Base-by-base conservation (phyloP, 2,888 invertebrate genomes). In the Didymodactylos carnosus region DNA sequence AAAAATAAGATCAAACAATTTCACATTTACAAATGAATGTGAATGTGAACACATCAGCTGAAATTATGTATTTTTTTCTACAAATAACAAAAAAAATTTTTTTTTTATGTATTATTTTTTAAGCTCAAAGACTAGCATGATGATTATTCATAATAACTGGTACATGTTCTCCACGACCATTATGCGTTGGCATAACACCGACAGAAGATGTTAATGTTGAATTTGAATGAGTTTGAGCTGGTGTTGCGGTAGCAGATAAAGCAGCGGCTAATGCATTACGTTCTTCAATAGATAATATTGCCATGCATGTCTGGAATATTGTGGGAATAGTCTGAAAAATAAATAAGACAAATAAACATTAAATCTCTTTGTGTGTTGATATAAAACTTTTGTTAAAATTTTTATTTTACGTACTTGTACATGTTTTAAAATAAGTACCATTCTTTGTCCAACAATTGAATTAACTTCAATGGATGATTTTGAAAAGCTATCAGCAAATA, bases 401-500 rank as follows among this genome's bases (percentile, higher is more conserved):
- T 6, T 25, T 16, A 10, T 62, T 40, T 2, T 8, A 19, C 83
- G 81, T 80, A 90, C 90, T 87, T 92, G 91, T 80, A 94, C 88
- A 83, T 92, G 91, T 80, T 90, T 87, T 73, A 94, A 87, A 78
- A 95, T 91, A 78, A 88, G 88, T 75, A 91, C 85, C 87, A 94
- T 89, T 81, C 94, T 88, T 77, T 87, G 87, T 79, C 88, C 89
- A 69, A 89, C 89, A 16, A 89, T 88, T 81, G 88, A 80, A 72
- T 89, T 88, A 6, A 88, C 85, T 70, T 89, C 88, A 77, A 98
- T 87, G 49, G 90, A 92, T 80, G 91, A 91, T 79, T 88, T 87
- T 77, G 87, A 87, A 84, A 97, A 89, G 1, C 93, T 91, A 83
- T 94, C 92, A 0, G 93, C 91, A 77, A 97, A 89, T 79, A 92